Evolutionary conservation across 1,140 invertebrate species (phyloP), one percentile per base, ranked within the genome.

Genomic region (Maconellicoccus hirsutus): DNA sequence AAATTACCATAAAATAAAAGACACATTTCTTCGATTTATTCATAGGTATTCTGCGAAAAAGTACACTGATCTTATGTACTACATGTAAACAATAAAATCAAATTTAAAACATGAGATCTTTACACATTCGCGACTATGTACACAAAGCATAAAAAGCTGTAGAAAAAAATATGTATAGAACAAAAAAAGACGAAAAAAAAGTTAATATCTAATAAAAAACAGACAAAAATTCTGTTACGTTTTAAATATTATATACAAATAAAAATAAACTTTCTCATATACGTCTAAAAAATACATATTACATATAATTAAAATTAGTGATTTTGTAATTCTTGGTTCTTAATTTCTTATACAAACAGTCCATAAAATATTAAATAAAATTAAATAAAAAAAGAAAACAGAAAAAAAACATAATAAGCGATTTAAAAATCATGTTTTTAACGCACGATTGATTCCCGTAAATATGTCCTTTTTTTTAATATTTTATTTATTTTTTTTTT

Each of bases 201-300:
- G 22, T 16, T 6, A 19, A 66, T 4, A 26, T 7, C 21, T 66
- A 26, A 19, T 19, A 16, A 52, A 52, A 52, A 52, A 52, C 12
- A 52, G 42, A 16, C 42, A 16, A 66, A 66, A 66, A 25, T 66
- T 72, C 61, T 72, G 23, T 72, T 69, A 33, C 23, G 21, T 72
- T 70, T 61, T 38, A 2, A 21, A 66, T 70, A 72, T 19, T n/a
- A 70, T 38, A 52, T 7, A 72, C 63, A 38, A 69, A 42, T 23
- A 71, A 63, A 25, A 71, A 22, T 70, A 27, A 70, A 25, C 33
- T 22, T 23, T 22, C 38, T 4, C 70, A 22, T 39, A 52, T 29
- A 14, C 12, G 52, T 26, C 4, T 25, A 16, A 63, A 29, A 66
- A 22, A 25, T 25, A 66, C 21, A 25, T 6, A 66, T 23, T 23